Conservation (phyloP, 2,888 invertebrate genomes). For the Rhagophthalmus giganteus region DNA sequence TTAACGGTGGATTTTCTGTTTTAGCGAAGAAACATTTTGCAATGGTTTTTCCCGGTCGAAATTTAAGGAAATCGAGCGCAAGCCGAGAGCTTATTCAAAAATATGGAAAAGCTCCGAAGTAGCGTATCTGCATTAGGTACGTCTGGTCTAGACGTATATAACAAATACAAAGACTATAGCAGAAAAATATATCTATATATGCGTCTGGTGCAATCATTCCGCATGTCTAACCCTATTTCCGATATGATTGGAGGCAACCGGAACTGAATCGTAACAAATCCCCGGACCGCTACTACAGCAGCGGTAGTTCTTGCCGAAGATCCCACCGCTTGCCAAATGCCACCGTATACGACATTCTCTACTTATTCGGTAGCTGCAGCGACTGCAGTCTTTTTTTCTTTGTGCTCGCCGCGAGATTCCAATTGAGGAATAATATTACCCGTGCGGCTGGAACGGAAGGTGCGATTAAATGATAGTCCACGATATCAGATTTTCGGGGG, state of each 20-base stretch:
- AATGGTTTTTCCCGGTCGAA: too few relatives aligned
- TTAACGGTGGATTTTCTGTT: too few relatives aligned
- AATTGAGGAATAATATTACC: background rate
- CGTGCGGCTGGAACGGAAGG: background rate
- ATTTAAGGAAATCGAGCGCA: too few relatives aligned
- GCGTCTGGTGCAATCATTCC: conserved; percentile 51
- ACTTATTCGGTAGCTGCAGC: conserved; percentile 14
- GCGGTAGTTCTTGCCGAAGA: conserved; percentile 31
- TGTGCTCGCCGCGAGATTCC: background rate
- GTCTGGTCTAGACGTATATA: conserved; percentile 11
- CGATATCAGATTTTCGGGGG: too few relatives aligned
- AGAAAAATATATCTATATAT: conserved; percentile 29
- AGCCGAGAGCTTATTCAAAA: too few relatives aligned
- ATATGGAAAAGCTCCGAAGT: too few relatives aligned
- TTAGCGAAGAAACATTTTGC: too few relatives aligned
- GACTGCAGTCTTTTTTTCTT: conserved; percentile 14
- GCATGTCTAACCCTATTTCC: conserved; percentile 54
- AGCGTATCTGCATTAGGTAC: too few relatives aligned
- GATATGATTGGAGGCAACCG: conserved; percentile 51
- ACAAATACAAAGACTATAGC: conserved; percentile 16
- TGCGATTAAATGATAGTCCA: background rate
- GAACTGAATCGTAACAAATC: conserved; percentile 51
- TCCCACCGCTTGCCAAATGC: conserved; percentile 35
- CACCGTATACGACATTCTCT: conserved; percentile 22
- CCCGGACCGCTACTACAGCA: conserved; percentile 37